Percentiles rank a stretch among this genome's conserved stretches.
Evolutionary conservation across 2,113 vertebrate species (phyloP).

Genomic region (Centropristis striata): DNA sequence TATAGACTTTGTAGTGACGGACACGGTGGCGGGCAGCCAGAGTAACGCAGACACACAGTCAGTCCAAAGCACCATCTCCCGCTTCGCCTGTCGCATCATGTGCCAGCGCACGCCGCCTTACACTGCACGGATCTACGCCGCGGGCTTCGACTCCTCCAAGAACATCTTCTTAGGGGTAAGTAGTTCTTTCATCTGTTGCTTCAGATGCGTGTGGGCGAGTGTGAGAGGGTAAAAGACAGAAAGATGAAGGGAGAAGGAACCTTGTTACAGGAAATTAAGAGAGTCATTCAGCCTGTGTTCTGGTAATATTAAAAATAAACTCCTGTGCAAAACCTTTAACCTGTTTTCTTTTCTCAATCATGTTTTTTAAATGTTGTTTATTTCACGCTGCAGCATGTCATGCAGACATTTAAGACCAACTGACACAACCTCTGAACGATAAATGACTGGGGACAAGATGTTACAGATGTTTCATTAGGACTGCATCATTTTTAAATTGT

Average conservation of each 20-base stretch:
- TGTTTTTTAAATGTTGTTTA: background rate
- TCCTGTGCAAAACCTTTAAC: background rate
- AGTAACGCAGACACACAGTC: slow-evolving; percentile 96
- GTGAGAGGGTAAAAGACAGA: slow-evolving; percentile 4
- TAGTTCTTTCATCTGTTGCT: background rate
- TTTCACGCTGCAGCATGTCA: background rate
- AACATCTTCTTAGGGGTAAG: slow-evolving; percentile 99
- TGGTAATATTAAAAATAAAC: background rate
- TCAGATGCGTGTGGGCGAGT: background rate
- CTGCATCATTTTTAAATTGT: background rate
- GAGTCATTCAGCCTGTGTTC: background rate
- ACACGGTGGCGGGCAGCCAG: slow-evolving; percentile 96
- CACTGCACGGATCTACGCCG: slow-evolving; percentile 97
- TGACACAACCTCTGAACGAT: background rate
- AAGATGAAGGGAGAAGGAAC: slow-evolving; percentile 7
- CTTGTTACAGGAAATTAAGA: background rate
- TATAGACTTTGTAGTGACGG: slow-evolving; percentile 98
- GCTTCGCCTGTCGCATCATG: slow-evolving; percentile 98
- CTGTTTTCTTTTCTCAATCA: background rate
- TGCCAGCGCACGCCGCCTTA: slow-evolving; percentile 96
- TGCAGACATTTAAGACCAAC: background rate
- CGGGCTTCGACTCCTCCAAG: slow-evolving; percentile 98
- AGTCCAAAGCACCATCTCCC: slow-evolving; percentile 98
- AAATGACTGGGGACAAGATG: background rate
- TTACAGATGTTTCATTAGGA: background rate